Percentiles rank a stretch among this genome's conserved stretches.
Evolutionary conservation across 2,113 vertebrate genomes (phyloP).

Genomic region (Pontoporia blainvillei): DNA sequence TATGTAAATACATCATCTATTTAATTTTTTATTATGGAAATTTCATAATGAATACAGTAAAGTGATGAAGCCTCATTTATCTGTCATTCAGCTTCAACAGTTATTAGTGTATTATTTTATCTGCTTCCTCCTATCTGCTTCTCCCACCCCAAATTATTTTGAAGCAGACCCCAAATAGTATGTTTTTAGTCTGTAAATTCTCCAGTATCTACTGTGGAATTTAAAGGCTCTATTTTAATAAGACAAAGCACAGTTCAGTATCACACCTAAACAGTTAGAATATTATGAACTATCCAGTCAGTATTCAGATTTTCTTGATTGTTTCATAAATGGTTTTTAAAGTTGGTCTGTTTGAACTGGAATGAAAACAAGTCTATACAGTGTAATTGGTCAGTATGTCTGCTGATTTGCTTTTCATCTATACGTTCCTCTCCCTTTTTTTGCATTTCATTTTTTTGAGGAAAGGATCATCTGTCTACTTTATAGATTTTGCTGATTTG

Average conservation of each 20-base stretch:
- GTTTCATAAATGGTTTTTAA: slow-evolving; percentile 8
- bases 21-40: not conserved
- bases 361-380: not conserved
- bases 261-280: not conserved
- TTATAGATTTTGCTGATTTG: slow-evolving; percentile 14
- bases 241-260: not conserved
- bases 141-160: not conserved
- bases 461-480: not conserved
- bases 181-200: not conserved
- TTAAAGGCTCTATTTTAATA: not conserved
- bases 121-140: not conserved
- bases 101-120: not conserved
- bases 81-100: not conserved
- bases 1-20: not conserved
- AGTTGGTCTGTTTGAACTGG: not conserved
- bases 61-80: not conserved
- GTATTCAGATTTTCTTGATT: not conserved
- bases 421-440: not conserved
- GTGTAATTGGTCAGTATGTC: not conserved
- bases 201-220: not conserved
- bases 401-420: not conserved
- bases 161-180: not conserved
- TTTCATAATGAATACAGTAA: not conserved
- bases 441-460: slow-evolving; percentile 4
- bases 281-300: not conserved